These are phyloP conservation scores for Dendrolimus houi DNA, from an alignment of 2,888 invertebrate genomes.

Conservation along the genomic window DNA sequence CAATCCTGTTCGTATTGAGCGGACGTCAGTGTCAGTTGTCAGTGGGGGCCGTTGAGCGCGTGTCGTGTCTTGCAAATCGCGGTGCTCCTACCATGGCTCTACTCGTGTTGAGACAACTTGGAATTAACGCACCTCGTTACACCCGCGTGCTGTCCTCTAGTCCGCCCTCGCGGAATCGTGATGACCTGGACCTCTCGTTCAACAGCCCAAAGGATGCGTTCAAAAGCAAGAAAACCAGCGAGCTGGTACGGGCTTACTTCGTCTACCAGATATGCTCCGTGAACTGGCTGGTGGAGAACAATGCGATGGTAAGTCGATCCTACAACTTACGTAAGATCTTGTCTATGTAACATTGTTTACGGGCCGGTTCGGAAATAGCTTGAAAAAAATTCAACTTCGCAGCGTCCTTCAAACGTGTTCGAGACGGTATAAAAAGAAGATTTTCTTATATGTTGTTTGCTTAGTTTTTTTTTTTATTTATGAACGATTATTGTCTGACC, in stretches of 20 bases:
- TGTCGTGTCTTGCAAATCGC: slow-evolving; percentile 43
- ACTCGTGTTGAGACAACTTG: slow-evolving; percentile 47
- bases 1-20: slow-evolving; percentile 58
- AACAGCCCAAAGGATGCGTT: slow-evolving; percentile 93
- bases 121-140: slow-evolving; percentile 48
- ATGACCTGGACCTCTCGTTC: slow-evolving; percentile 90
- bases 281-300: slow-evolving; percentile 92
- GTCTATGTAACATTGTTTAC: slow-evolving; percentile 29
- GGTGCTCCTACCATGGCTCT: slow-evolving; percentile 61
- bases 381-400: slow-evolving; percentile 32
- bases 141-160: slow-evolving; percentile 44
- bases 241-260: slow-evolving; percentile 91
- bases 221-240: slow-evolving; percentile 96
- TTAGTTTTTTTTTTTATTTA: slow-evolving; percentile 15
- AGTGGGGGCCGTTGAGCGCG: slow-evolving; percentile 43
- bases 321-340: slow-evolving; percentile 52
- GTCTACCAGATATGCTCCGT: slow-evolving; percentile 95
- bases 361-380: slow-evolving; percentile 40
- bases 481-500: neutral
- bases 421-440: slow-evolving; percentile 5
- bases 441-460: slow-evolving; percentile 7
- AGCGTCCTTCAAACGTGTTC: slow-evolving; percentile 19
- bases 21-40: slow-evolving; percentile 50
- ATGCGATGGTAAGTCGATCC: slow-evolving; percentile 87
- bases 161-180: slow-evolving; percentile 72